Base-by-base conservation (phyloP, 2,797 vertebrate species). In the Eulemur coronatus region DNA sequence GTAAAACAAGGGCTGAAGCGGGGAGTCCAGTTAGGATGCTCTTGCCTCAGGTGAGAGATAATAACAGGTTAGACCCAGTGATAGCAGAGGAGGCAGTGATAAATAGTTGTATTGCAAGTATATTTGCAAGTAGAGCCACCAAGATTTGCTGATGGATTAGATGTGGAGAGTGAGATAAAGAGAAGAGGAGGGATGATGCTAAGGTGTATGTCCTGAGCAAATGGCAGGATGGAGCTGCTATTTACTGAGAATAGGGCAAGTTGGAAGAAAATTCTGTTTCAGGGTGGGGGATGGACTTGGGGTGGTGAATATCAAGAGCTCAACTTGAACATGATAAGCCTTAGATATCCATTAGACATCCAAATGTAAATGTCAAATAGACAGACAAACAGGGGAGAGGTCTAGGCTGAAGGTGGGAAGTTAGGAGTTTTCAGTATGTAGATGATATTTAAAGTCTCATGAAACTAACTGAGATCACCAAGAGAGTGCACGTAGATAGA, bases 391-490 rank as follows among this genome's bases (percentile, higher is more conserved):
- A 48, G 12, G 38, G 20, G 78, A 95, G 86, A 67, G 41, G n/a
- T 78, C 41, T 28, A 61, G 24, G 61, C 8, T 24, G 17, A 81
- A 86, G 52, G 43, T 41, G 26, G 28, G 57, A n/a, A 59, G 46
- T 85, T 55, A 90, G 48, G n/a, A 67, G 35, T 82, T 46, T 82
- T 73, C 43, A 22, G 13, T 9, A 11, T 46, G 4, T 15, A 46
- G 38, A 63, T 33, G 18, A 80, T 50, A 72, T 43, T 72, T 30
- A 78, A 90, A 86, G 33, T 46, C 57, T 59, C 22, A 7, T 61
- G 33, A 78, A 90, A 48, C 75, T 69, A 55, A 59, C 63, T 48
- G 76, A 94, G 50, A 41, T 90, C 90, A 69, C 69, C 41, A 78
- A 73, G 43, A 52, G 24, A 84, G 41, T 17, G 33, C 8, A 5